These are phyloP conservation scores for Echiichthys vipera DNA, from an alignment of 2,797 vertebrate species.

Conservation along the genomic window DNA sequence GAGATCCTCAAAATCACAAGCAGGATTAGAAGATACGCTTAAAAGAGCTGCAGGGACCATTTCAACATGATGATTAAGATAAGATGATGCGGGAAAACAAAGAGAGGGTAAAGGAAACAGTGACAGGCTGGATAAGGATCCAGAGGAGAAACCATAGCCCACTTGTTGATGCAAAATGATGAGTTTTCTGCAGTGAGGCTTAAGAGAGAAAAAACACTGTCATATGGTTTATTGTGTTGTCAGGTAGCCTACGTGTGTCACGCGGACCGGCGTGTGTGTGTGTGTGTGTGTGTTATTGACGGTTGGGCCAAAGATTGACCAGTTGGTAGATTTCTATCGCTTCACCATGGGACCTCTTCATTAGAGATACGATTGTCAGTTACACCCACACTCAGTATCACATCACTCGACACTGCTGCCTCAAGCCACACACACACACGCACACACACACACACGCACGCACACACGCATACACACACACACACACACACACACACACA, in stretches of 20 bases:
- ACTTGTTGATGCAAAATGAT: conserved; percentile 10
- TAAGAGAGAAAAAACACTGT: background rate
- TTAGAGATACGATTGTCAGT: conserved; percentile 63
- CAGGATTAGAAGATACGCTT: conserved; percentile 7
- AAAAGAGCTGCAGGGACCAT: background rate
- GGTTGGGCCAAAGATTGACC: conserved; percentile 60
- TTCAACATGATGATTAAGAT: background rate
- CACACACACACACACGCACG: conserved; percentile 27
- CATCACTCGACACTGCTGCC: conserved; percentile 43
- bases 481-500: conserved; percentile 13
- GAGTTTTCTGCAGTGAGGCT: background rate
- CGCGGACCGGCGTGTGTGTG: conserved; percentile 23
- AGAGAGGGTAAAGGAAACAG: background rate
- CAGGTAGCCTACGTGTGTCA: conserved; percentile 23
- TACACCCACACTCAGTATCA: conserved; percentile 59
- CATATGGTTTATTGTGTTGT: conserved; percentile 5
- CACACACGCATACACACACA: conserved; percentile 33
- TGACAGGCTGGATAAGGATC: background rate
- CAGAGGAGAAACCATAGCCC: conserved; percentile 5
- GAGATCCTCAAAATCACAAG: conserved; percentile 12
- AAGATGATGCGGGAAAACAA: background rate
- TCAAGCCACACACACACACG: conserved; percentile 29
- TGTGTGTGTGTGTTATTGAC: conserved; percentile 58
- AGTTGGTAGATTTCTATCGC: conserved; percentile 62
- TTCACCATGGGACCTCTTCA: conserved; percentile 72